These are phyloP conservation scores for Abscondita cerata DNA, from an alignment of 2,888 invertebrate species.

Conservation along the genomic window DNA sequence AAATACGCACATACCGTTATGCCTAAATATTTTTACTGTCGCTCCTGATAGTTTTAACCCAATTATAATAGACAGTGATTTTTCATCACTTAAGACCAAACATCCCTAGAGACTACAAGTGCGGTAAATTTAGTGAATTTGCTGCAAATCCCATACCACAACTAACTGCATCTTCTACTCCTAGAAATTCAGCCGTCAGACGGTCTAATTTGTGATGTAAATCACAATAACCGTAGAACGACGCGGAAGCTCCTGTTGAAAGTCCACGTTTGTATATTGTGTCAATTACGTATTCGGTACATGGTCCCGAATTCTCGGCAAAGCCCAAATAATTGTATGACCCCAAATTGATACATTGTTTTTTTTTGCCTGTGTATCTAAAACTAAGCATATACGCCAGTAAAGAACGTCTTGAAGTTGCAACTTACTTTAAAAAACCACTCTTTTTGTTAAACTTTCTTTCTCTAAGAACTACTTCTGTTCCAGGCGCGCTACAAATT, in stretches of 20 bases:
- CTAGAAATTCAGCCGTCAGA: slow-evolving; percentile 86
- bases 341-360: slow-evolving; percentile 90
- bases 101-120: slow-evolving; percentile 82
- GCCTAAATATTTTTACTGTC: not conserved
- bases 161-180: slow-evolving; percentile 91
- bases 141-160: slow-evolving; percentile 99
- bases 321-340: slow-evolving; percentile 99
- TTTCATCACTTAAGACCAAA: slow-evolving; percentile 73
- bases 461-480: slow-evolving; percentile 82
- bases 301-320: slow-evolving; percentile 81
- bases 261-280: slow-evolving; percentile 77
- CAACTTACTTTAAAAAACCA: slow-evolving; percentile 88
- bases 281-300: slow-evolving; percentile 75
- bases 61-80: not conserved
- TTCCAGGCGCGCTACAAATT: slow-evolving; percentile 92
- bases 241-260: slow-evolving; percentile 75
- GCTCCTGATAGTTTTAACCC: not conserved
- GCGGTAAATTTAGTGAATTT: slow-evolving; percentile 92
- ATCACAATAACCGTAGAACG: slow-evolving; percentile 79
- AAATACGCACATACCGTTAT: not conserved
- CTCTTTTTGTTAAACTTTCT: slow-evolving; percentile 84
- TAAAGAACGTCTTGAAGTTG: slow-evolving; percentile 11
- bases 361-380: slow-evolving; percentile 84
- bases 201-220: slow-evolving; percentile 84
- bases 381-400: slow-evolving; percentile 30